Percentiles rank a stretch among this genome's conserved stretches.
These are phyloP conservation scores for Bombus superbus DNA, from an alignment of 1,140 invertebrate species.

Conservation along the genomic window DNA sequence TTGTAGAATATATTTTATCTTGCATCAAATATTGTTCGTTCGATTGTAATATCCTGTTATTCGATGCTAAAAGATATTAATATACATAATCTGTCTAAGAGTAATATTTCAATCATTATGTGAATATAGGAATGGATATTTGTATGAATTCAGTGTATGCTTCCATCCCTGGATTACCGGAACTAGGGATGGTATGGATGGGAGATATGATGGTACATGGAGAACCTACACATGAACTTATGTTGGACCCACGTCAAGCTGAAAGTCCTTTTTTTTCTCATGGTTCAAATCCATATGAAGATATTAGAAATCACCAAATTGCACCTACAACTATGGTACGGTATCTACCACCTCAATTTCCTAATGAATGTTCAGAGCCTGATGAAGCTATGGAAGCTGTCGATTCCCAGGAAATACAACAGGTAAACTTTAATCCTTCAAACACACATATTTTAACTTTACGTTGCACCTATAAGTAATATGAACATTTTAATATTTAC, in stretches of 20 bases:
- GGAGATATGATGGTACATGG: conserved; percentile 85
- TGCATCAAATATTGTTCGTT: background rate
- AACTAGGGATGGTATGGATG: conserved; percentile 90
- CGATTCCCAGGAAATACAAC: conserved; percentile 78
- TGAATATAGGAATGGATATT: conserved; percentile 71
- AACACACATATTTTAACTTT: background rate
- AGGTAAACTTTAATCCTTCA: conserved; percentile 65
- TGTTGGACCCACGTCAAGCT: conserved; percentile 83
- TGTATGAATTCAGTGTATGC: conserved; percentile 81
- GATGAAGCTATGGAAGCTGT: conserved; percentile 80
- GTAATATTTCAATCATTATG: conserved; percentile 57
- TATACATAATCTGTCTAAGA: conserved; percentile 19
- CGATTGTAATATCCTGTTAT: conserved; percentile 8
- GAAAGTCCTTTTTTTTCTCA: conserved; percentile 85
- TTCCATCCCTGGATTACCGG: conserved; percentile 83
- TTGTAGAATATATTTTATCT: conserved; percentile 4
- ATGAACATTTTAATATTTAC: conserved; percentile 15
- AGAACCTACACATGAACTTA: conserved; percentile 84
- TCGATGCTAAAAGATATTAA: conserved; percentile 28
- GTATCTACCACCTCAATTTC: conserved; percentile 77
- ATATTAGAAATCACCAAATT: conserved; percentile 83
- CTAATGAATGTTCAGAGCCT: conserved; percentile 78
- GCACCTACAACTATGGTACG: conserved; percentile 83
- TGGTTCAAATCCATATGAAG: conserved; percentile 84
- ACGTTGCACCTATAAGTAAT: background rate